Evolutionary conservation across 2,888 invertebrate genomes (phyloP), one percentile per base, ranked within the genome.

Genomic region (Boloria euphrosyne): DNA sequence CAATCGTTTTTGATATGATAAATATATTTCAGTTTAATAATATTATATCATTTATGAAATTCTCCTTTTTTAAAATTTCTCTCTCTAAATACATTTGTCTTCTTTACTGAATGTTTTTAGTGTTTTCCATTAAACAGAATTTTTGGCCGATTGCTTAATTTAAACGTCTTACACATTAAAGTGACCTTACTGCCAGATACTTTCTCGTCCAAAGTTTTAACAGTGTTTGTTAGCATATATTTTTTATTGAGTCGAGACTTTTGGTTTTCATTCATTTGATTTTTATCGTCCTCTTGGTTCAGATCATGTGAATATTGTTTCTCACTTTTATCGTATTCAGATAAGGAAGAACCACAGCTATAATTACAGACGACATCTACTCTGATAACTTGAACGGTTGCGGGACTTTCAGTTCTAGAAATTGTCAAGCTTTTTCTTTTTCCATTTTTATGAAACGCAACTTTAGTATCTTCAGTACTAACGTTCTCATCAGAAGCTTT

Each of bases 331-430:
- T 86, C 84, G 51, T 76, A 78, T 58, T 84, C 81, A 3, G 84
- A 84, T 44, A 77, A 70, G 0, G 79, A 70, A 0, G 85, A 78
- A 51, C 76, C 81, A 47, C 73, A 73, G 59, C 77, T 81, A 69
- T 84, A 79, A 71, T 89, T 88, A 68, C 90, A 87, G 13, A 92
- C 87, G 7, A 93, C 91, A 69, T 93, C 93, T 0, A 93, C 92
- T 76, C 93, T 80, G 22, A 93, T 92, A 2, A 93, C 85, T 78
- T 93, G 92, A 13, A 91, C 82, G 0, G 92, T 91, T 68, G 92
- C 91, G 7, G 92, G 92, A 70, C 90, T 92, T 69, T 86, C 88
- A 13, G 85, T 77, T 54, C 90, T 82, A 0, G 92, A 90, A 71
- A 92, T 89, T 0, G 90, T 92, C 0, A 93, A 78, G 72, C 90